Base-by-base conservation (phyloP, 1,140 invertebrate species). In the Cardiocondyla obscurior region DNA sequence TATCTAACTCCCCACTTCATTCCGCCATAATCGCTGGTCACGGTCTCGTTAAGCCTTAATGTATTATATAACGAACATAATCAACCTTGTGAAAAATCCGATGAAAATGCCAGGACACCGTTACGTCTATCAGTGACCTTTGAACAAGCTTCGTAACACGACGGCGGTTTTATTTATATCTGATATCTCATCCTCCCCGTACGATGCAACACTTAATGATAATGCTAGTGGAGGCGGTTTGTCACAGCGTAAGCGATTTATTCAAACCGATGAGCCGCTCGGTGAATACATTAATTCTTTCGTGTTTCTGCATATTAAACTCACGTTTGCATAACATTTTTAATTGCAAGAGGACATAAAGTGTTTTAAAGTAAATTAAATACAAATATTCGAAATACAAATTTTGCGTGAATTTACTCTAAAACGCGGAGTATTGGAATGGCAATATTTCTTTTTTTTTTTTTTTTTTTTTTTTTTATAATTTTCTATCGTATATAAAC, bases 41-140 rank as follows among this genome's bases (percentile, higher is more conserved):
- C 10, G 22, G 28, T 42, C 33, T 69, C 62, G 25, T 53, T 67
- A 53, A 39, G 44, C 22, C 33, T 55, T 28, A 28, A 39, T 53
- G 62, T 33, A 49, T 79, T 79, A 42, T 79, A 42, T 69, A 79
- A 79, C 49, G 62, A 79, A 39, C 65, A 79, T 69, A 69, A 79
- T 79, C 62, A 69, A 39, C 12, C 22, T 2, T 42, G 33, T n/a
- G 36, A 51, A 69, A 67, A 69, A 67, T 42, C 25, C 46, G 60
- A 39, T 64, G 74, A 30, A 42, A 79, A 67, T 33, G 39, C 25
- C 39, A 16, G 69, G 25, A 57, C 25, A 22, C 51, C 10, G 33
- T 33, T 30, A 44, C 67, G 36, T 62, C 28, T 22, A 62, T 53
- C 42, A 16, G 46, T 69, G 74, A 79, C 62, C 74, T 79, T 79